Conservation (phyloP, 2,113 vertebrate genomes). For the Pelusios castaneus region DNA sequence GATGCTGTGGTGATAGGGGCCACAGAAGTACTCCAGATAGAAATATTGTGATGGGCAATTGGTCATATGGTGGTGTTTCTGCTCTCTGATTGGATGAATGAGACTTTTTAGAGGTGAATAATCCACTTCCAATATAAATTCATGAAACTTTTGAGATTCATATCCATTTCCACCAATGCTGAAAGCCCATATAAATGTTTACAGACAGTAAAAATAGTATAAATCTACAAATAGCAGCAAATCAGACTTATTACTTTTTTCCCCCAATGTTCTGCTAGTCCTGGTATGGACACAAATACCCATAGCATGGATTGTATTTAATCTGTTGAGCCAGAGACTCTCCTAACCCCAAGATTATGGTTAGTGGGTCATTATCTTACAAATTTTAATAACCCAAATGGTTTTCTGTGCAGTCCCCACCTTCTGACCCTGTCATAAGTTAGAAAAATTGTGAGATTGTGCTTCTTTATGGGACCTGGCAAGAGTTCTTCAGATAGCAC, state of each 20-base stretch:
- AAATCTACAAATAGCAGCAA: background rate
- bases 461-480: background rate
- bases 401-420: background rate
- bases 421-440: fast-evolving
- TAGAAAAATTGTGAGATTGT: background rate
- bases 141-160: background rate
- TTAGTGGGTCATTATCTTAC: background rate
- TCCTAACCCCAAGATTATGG: background rate
- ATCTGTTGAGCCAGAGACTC: background rate
- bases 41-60: background rate
- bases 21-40: background rate
- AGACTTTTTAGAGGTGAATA: background rate
- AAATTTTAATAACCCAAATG: fast-evolving
- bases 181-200: background rate
- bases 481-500: too few relatives aligned
- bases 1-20: fast-evolving
- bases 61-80: background rate
- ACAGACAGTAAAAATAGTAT: background rate
- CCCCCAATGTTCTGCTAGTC: background rate
- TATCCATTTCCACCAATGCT: background rate
- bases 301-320: background rate
- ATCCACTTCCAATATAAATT: background rate
- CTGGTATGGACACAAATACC: fast-evolving
- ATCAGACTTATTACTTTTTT: background rate
- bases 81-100: fast-evolving